Evolutionary conservation across 1,140 invertebrate species (phyloP), one percentile per base, ranked within the genome.

Genomic region (Drosophila murphyi): DNA sequence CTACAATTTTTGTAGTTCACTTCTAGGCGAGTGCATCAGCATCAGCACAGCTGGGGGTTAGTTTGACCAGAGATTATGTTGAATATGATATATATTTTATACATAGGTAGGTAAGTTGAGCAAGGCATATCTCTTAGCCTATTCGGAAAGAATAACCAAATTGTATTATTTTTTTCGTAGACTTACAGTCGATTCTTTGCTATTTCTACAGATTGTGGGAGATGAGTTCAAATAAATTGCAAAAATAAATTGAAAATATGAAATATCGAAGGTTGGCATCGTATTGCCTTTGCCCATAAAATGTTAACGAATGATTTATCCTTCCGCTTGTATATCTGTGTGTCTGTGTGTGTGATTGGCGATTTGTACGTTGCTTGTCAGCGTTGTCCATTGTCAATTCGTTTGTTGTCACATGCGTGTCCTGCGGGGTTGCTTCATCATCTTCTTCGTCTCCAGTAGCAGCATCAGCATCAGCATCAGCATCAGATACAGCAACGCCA

Each of bases 221-320:
- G 52, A 74, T 51, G 51, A 48, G 64, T 75, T 74, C 34, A 60
- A 78, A 70, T 78, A 78, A 78, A 80, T 80, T 78, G 74, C 69
- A 67, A 79, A 83, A 83, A 83, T 87, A 87, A 87, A 87, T 81
- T 85, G 81, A 79, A 87, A 81, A 85, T 81, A 76, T 87, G 72
- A 87, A 81, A 85, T 81, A 87, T 83, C 60, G 72, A 52, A 68
- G 72, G 65, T 71, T 69, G 76, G 62, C 69, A 45, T 61, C 31
- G 41, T 69, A 56, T 3, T 60, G 47, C 41, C 31, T 41, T 29
- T 28, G 20, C 29, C 47, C 54, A 35, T 47, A n/a, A 59, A 70
- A 10, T 61, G 65, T 41, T 52, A 71, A 61, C 39, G 45, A 41
- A 71, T 75, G 80, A 82, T 82, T 82, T 78, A 78, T 82, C 47